Conservation (phyloP, 2,797 vertebrate genomes). For the Protonibea diacanthus region DNA sequence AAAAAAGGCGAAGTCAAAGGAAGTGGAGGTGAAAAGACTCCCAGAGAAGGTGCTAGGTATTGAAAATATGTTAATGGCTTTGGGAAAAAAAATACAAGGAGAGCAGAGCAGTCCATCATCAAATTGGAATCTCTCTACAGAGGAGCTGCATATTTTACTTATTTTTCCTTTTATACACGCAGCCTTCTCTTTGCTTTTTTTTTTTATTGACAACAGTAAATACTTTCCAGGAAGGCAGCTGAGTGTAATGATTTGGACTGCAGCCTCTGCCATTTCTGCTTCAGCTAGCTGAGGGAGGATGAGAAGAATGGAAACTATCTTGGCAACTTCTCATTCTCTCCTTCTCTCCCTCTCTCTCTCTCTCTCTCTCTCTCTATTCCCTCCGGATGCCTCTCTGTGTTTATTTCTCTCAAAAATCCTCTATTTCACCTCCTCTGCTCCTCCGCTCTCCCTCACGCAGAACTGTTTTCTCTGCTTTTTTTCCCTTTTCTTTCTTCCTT, state of each 20-base stretch:
- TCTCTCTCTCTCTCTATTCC: conserved; percentile 54
- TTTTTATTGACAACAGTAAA: conserved; percentile 71
- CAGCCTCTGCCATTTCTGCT: conserved; percentile 68
- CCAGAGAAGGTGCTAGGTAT: conserved; percentile 12
- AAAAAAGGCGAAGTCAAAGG: conserved; percentile 56
- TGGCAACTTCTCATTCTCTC: conserved; percentile 71
- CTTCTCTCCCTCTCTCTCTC: conserved; percentile 52
- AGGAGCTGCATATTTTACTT: conserved; percentile 46
- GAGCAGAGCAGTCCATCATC: conserved; percentile 25
- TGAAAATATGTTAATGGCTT: conserved; percentile 61
- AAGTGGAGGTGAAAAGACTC: conserved; percentile 60
- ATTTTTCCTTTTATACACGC: conserved; percentile 38
- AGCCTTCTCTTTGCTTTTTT: conserved; percentile 38
- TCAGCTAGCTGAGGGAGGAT: conserved; percentile 69
- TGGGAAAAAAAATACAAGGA: conserved; percentile 8
- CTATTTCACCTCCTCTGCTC: conserved; percentile 66
- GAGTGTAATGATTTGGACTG: conserved; percentile 73
- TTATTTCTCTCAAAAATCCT: conserved; percentile 71
- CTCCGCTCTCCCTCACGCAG: conserved; percentile 45
- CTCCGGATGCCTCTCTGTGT: conserved; percentile 64
- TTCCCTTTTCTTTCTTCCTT: not conserved
- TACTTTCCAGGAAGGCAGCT: conserved; percentile 74
- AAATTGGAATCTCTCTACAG: conserved; percentile 20
- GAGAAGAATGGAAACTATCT: conserved; percentile 80
- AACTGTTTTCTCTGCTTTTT: conserved; percentile 51